Conservation (phyloP, 1,140 invertebrate genomes). For the Papilio glaucus region DNA sequence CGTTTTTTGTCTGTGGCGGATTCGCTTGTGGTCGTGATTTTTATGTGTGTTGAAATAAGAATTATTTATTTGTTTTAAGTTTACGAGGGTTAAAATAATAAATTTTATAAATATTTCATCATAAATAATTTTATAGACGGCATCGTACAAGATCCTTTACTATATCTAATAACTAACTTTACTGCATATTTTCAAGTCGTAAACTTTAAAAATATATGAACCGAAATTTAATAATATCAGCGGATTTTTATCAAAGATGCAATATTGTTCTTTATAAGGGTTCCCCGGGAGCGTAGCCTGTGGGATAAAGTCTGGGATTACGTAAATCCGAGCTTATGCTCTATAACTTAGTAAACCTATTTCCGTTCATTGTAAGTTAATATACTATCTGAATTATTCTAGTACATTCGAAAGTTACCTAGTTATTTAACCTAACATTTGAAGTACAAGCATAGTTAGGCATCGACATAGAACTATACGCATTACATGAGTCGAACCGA, state of each 20-base stretch:
- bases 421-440: neutral
- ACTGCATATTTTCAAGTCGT: neutral
- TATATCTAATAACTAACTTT: neutral
- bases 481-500: too few species aligned
- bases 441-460: neutral
- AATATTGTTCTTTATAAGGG: conserved; percentile 41
- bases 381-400: conserved; percentile 21
- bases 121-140: neutral
- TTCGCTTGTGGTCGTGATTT: conserved; percentile 9
- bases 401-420: conserved; percentile 22
- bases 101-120: neutral
- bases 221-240: conserved; percentile 42
- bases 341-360: conserved; percentile 39
- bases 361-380: conserved; percentile 39
- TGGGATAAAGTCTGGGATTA: conserved; percentile 38
- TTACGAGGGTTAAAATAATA: neutral
- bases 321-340: conserved; percentile 42
- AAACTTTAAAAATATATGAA: conserved; percentile 40
- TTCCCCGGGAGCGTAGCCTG: conserved; percentile 19
- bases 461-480: too few species aligned
- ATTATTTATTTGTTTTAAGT: too few species aligned
- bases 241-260: conserved; percentile 41
- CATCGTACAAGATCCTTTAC: neutral
- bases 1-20: conserved; percentile 17
- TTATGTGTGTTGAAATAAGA: neutral